These are phyloP conservation scores for Cyphomyrus plagiostoma DNA, from an alignment of 2,113 vertebrate genomes.

Conservation along the genomic window DNA sequence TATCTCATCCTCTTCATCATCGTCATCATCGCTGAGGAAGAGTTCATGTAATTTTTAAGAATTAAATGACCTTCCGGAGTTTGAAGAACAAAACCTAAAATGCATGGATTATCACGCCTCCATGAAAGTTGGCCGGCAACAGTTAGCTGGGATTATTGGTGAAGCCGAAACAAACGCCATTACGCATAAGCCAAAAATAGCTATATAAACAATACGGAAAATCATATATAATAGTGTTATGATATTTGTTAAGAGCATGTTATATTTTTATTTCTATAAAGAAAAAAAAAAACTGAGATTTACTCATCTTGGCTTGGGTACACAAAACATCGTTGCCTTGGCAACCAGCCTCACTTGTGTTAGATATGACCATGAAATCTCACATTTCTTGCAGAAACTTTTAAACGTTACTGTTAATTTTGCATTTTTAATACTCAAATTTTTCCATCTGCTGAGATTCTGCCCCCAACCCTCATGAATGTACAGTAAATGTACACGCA, in stretches of 20 bases:
- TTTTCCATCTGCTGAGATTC: neutral
- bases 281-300: neutral
- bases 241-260: neutral
- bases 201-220: neutral
- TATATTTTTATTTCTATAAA: neutral
- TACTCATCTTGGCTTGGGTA: neutral
- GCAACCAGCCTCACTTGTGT: neutral
- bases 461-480: neutral
- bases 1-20: conserved; percentile 47
- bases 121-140: neutral
- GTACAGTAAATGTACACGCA: neutral
- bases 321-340: neutral
- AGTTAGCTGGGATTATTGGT: neutral
- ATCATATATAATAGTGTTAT: neutral
- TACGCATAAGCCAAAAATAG: neutral
- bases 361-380: neutral
- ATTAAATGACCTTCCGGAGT: neutral
- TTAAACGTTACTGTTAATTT: neutral
- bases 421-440: neutral
- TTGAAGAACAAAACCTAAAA: neutral
- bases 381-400: neutral
- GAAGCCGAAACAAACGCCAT: neutral
- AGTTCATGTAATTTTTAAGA: neutral
- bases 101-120: neutral
- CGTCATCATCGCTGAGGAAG: conserved; percentile 48